phyloP scores from a whole-genome alignment of 2,113 vertebrate genomes.

The Eudorcas thomsonii region DNA sequence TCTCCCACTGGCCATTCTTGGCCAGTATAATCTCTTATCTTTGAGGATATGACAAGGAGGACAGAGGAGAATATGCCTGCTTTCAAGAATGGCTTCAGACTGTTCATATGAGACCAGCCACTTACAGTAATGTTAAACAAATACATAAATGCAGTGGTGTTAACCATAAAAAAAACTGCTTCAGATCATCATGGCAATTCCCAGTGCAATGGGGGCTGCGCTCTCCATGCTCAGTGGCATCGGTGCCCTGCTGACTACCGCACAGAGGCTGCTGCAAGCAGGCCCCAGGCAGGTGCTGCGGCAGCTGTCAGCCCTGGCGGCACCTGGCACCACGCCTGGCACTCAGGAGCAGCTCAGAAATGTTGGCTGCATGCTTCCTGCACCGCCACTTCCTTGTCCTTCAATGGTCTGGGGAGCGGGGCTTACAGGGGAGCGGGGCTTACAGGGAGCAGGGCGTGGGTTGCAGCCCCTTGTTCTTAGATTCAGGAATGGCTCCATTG shows the following conservation, averaged over 20 bases:
- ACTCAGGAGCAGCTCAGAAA: not conserved
- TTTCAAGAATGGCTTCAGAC: not conserved
- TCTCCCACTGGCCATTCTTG: not conserved
- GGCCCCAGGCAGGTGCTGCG: not conserved
- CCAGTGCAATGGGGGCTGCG: not conserved
- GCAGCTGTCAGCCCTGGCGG: not conserved
- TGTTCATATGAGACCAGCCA: not conserved
- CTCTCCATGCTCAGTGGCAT: not conserved
- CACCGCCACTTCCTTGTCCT: not conserved
- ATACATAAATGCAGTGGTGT: not conserved
- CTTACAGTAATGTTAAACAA: not conserved
- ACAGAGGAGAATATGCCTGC: not conserved
- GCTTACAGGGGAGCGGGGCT: not conserved
- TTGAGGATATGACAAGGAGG: not conserved
- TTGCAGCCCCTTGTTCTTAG: not conserved
- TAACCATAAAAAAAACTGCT: not conserved
- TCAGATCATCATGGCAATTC: not conserved
- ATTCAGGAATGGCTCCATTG: not conserved
- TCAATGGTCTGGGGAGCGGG: not conserved
- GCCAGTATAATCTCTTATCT: not conserved
- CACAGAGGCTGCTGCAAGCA: not conserved
- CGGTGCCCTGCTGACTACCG: not conserved
- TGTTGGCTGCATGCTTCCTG: too few relatives aligned
- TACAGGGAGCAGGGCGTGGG: not conserved
- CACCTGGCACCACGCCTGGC: not conserved